Percentiles rank a stretch among this genome's conserved stretches.
These are phyloP conservation scores for Maniola jurtina DNA, from an alignment of 1,140 invertebrate species.

Conservation along the genomic window DNA sequence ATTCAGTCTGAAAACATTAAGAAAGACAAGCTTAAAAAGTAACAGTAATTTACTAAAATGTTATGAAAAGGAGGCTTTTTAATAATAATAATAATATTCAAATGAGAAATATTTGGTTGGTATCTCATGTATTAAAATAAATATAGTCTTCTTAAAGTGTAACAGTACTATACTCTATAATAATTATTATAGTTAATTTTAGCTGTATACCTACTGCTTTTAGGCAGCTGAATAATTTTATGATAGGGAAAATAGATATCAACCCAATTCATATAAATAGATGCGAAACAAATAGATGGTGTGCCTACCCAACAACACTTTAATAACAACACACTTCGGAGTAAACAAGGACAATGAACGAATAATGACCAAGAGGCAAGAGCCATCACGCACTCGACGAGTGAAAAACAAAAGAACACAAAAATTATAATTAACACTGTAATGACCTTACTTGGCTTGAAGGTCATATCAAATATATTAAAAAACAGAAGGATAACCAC, in stretches of 20 bases:
- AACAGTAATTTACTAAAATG: background rate
- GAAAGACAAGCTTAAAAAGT: slow-evolving; percentile 12
- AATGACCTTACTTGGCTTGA: slow-evolving; percentile 61
- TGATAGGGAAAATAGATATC: background rate
- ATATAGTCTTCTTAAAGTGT: too few relatives aligned
- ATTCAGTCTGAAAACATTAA: slow-evolving; percentile 14
- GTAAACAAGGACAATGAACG: slow-evolving; percentile 44
- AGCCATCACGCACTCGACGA: slow-evolving; percentile 35
- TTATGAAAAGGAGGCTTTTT: too few relatives aligned
- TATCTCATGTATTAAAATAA: too few relatives aligned
- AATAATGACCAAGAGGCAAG: slow-evolving; percentile 29
- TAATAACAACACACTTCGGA: slow-evolving; percentile 26
- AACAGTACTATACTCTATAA: too few relatives aligned
- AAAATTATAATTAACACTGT: slow-evolving; percentile 65
- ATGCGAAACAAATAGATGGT: slow-evolving; percentile 27
- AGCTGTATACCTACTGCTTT: too few relatives aligned
- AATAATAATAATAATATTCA: too few relatives aligned
- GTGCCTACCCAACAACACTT: slow-evolving; percentile 34
- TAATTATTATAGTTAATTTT: too few relatives aligned
- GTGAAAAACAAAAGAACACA: slow-evolving; percentile 46
- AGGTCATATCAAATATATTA: slow-evolving; percentile 45
- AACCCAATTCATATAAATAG: slow-evolving; percentile 44
- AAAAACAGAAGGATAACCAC: too few relatives aligned
- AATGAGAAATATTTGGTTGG: too few relatives aligned
- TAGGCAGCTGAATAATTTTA: background rate